Evolutionary conservation across 2,113 vertebrate genomes (phyloP).

Genomic region (Kobus ellipsiprymnus): DNA sequence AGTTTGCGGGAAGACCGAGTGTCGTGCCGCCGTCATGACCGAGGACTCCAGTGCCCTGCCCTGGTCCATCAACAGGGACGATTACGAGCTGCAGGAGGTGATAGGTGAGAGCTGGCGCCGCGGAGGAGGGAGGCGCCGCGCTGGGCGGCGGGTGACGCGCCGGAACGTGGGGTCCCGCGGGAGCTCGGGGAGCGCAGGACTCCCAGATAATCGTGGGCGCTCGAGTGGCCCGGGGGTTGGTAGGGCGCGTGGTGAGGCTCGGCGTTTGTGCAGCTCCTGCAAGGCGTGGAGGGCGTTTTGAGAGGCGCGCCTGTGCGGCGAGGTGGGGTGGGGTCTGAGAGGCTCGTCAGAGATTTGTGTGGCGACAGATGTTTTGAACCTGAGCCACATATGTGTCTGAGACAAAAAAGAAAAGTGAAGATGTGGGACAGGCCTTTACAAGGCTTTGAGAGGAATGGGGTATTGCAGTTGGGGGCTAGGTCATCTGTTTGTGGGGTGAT

Average conservation of each 20-base stretch:
- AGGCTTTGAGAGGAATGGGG: not conserved
- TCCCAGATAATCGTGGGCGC: not conserved
- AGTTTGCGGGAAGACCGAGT: not conserved
- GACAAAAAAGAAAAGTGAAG: not conserved
- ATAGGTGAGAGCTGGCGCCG: constrained; percentile 86
- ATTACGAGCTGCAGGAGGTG: constrained; percentile 96
- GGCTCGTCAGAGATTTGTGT: not conserved
- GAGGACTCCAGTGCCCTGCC: constrained; percentile 93
- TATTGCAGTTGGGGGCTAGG: not conserved
- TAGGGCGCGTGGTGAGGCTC: not conserved
- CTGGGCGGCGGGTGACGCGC: not conserved
- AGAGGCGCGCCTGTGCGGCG: not conserved
- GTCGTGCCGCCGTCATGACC: constrained; percentile 85
- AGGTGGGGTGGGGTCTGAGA: not conserved
- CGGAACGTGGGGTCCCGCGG: not conserved
- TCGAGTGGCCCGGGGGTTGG: not conserved
- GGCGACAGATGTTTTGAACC: not conserved
- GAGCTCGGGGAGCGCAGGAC: not conserved
- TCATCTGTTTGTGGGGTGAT: not conserved
- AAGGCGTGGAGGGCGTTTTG: not conserved
- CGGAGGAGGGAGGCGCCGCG: not conserved
- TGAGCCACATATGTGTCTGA: not conserved
- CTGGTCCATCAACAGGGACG: constrained; percentile 97
- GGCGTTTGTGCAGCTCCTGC: not conserved
- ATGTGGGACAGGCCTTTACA: not conserved